Conservation (phyloP, 1,140 invertebrate species). For the Drosophila seguyi region DNA sequence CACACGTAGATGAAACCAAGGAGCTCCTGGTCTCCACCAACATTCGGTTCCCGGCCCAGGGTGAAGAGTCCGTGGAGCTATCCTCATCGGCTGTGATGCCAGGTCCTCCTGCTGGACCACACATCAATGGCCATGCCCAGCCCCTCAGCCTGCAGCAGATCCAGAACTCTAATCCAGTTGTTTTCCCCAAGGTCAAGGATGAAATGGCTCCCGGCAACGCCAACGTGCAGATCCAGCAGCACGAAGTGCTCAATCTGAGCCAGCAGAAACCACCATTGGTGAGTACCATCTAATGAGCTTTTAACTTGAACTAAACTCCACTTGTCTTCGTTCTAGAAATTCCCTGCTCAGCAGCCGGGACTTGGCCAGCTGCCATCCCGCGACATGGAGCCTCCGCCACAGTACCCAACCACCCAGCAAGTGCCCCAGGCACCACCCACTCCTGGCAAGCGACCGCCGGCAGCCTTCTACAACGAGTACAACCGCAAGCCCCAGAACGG, state of each 20-base stretch:
- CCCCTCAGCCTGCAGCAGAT: conserved; percentile 75
- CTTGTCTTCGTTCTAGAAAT: conserved; percentile 50
- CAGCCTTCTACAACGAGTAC: conserved; percentile 81
- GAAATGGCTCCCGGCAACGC: conserved; percentile 25
- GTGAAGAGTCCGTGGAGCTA: conserved; percentile 60
- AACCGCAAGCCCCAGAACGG: conserved; percentile 79
- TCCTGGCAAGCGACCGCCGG: conserved; percentile 62
- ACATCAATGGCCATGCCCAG: conserved; percentile 82
- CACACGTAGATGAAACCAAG: conserved; percentile 59
- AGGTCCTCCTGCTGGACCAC: conserved; percentile 49
- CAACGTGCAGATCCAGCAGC: conserved; percentile 78
- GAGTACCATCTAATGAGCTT: not conserved
- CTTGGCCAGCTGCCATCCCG: conserved; percentile 52
- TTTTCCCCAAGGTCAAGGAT: conserved; percentile 72
- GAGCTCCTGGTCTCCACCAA: conserved; percentile 78
- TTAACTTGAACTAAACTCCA: too few species aligned
- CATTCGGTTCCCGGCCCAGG: conserved; percentile 78
- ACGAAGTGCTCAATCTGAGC: conserved; percentile 76
- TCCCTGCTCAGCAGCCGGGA: conserved; percentile 56
- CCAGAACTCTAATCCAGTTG: conserved; percentile 73
- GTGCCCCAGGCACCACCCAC: conserved; percentile 49
- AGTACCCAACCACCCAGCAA: conserved; percentile 53
- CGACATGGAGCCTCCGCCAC: conserved; percentile 80
- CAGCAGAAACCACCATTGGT: conserved; percentile 77
- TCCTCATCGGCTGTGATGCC: conserved; percentile 34